These are phyloP conservation scores for Calameuta filiformis DNA, from an alignment of 2,888 invertebrate genomes.

Conservation along the genomic window DNA sequence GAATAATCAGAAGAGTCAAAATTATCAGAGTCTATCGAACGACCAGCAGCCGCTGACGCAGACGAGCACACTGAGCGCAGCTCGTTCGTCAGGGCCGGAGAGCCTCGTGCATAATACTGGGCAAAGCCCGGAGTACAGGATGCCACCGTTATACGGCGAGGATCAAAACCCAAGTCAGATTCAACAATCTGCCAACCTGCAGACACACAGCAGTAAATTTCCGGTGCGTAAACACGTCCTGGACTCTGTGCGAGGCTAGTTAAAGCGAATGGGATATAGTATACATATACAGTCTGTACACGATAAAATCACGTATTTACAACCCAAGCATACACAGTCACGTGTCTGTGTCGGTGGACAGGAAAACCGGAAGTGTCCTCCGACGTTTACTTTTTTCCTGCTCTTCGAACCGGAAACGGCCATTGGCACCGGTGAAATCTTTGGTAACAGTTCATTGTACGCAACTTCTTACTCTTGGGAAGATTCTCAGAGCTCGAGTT, in stretches of 20 bases:
- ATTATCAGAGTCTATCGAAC: slow-evolving; percentile 15
- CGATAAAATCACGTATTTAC: not conserved
- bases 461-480: slow-evolving; percentile 56
- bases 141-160: slow-evolving; percentile 63
- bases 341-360: no score
- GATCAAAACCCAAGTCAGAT: slow-evolving; percentile 66
- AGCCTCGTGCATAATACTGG: slow-evolving; percentile 58
- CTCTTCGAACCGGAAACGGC: not conserved
- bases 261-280: not conserved
- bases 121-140: slow-evolving; percentile 58
- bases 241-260: not conserved
- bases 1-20: slow-evolving; percentile 52
- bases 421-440: slow-evolving; percentile 24
- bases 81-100: slow-evolving; percentile 65
- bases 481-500: slow-evolving; percentile 55
- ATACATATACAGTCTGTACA: not conserved
- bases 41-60: slow-evolving; percentile 53
- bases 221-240: slow-evolving; percentile 68
- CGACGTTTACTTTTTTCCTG: not conserved
- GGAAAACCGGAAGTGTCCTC: not conserved
- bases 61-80: slow-evolving; percentile 69
- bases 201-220: slow-evolving; percentile 84
- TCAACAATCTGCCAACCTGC: slow-evolving; percentile 68
- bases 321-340: not conserved
- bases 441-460: slow-evolving; percentile 53